phyloP scores from a whole-genome alignment of 2,113 vertebrate genomes.

The Copsychus sechellarum region DNA sequence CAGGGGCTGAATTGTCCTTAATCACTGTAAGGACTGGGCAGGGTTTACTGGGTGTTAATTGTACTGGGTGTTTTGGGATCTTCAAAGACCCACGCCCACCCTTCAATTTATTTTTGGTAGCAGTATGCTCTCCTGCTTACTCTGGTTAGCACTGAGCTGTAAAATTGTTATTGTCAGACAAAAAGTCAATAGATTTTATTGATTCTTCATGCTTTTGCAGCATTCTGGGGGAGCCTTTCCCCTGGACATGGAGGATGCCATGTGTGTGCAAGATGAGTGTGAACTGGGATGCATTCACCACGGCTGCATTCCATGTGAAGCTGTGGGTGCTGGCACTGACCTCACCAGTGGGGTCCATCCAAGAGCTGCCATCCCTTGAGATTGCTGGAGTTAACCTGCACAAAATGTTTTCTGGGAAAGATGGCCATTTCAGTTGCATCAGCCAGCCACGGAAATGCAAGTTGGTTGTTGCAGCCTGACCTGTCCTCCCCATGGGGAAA shows the following conservation, averaged over 20 bases:
- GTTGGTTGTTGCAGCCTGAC: neutral
- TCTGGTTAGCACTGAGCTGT: neutral
- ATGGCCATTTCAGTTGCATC: neutral
- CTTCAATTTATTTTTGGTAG: neutral
- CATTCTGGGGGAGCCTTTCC: neutral
- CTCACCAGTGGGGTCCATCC: neutral
- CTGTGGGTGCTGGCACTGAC: neutral
- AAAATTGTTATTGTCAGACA: neutral
- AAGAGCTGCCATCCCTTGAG: neutral
- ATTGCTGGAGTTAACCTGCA: neutral
- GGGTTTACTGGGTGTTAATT: neutral
- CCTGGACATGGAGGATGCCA: neutral
- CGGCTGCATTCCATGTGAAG: accelerated
- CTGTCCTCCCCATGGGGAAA: neutral
- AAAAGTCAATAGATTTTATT: slow-evolving; percentile 4
- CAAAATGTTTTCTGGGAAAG: neutral
- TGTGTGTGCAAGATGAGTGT: neutral
- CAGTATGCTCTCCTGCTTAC: neutral
- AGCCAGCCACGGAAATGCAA: neutral
- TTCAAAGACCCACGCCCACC: neutral
- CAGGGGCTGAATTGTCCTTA: accelerated
- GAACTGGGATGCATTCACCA: accelerated
- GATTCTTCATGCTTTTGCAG: neutral
- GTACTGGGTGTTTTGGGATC: neutral
- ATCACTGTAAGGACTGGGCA: neutral